These are phyloP conservation scores for Cladorhizidae sp. DNA, from an alignment of 37 sponge, comb jelly and placozoan genomes.

Conservation along the genomic window DNA sequence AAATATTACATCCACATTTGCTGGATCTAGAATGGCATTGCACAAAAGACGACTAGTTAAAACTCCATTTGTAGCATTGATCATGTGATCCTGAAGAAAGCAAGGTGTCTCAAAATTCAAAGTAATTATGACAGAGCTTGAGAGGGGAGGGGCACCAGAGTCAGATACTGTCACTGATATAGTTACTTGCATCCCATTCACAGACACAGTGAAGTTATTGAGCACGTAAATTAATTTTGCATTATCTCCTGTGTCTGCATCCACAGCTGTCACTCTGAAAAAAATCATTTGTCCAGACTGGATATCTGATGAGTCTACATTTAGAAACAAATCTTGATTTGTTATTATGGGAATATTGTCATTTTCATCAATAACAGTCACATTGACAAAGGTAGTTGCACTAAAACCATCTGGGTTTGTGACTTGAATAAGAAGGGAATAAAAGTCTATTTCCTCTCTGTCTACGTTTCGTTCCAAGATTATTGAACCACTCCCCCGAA, in stretches of 20 bases:
- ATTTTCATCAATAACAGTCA: slow-evolving; percentile 67
- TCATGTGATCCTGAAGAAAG: slow-evolving; percentile 8
- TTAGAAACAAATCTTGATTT: background rate
- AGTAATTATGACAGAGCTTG: slow-evolving; percentile 17
- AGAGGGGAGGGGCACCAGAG: slow-evolving; percentile 43
- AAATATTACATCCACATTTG: slow-evolving; percentile 1
- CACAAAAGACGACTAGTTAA: slow-evolving; percentile 29
- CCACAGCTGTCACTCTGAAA: slow-evolving; percentile 43
- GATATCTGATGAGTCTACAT: background rate
- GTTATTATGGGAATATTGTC: slow-evolving; percentile 63
- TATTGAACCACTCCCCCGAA: slow-evolving; percentile 35
- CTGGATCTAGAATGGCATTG: slow-evolving; percentile 7
- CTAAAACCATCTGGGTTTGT: slow-evolving; percentile 41
- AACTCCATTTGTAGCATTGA: slow-evolving; percentile 34
- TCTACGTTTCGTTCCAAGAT: slow-evolving; percentile 25
- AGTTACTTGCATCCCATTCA: background rate
- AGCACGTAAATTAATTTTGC: slow-evolving; percentile 48
- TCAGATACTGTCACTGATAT: slow-evolving; percentile 72
- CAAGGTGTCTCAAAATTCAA: slow-evolving; percentile 43
- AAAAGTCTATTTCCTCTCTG: slow-evolving; percentile 21
- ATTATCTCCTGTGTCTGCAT: slow-evolving; percentile 60
- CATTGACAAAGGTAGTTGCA: background rate
- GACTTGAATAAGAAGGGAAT: slow-evolving; percentile 52
- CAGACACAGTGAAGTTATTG: background rate
- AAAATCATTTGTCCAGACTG: background rate